phyloP scores from a whole-genome alignment of 2,888 invertebrate species.

The Liopterus haemorrhoidalis region DNA sequence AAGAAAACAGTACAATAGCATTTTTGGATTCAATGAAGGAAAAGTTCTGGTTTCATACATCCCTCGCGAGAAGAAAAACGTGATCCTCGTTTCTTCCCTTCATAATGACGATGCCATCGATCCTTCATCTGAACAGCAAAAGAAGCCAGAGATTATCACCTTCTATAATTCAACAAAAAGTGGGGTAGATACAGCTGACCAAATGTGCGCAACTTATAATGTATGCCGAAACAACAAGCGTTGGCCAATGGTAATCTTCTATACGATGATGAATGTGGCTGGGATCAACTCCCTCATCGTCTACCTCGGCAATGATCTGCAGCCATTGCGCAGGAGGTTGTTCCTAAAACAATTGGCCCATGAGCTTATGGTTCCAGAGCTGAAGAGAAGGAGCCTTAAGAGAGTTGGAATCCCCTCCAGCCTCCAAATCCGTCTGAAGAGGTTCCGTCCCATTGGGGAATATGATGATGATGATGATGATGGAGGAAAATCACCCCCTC shows the following conservation, averaged over 20 bases:
- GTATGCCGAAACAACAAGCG: constrained; percentile 23
- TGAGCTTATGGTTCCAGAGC: constrained; percentile 19
- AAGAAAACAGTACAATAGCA: constrained; percentile 14
- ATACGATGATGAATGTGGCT: constrained; percentile 23
- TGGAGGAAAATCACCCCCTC: background rate
- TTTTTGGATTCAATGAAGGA: constrained; percentile 20
- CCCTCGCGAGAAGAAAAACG: constrained; percentile 14
- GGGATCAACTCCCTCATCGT: constrained; percentile 27
- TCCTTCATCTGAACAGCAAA: constrained; percentile 6
- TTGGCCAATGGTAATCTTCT: constrained; percentile 28
- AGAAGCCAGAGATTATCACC: constrained; percentile 23
- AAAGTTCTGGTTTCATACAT: constrained; percentile 21
- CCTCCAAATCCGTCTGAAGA: constrained; percentile 18
- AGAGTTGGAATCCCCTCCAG: constrained; percentile 12
- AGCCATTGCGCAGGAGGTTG: constrained; percentile 21
- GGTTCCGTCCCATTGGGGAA: constrained; percentile 17
- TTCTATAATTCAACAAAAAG: constrained; percentile 25
- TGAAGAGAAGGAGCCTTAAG: constrained; percentile 19
- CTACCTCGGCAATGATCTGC: constrained; percentile 24
- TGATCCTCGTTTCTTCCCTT: constrained; percentile 17
- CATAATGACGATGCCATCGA: constrained; percentile 14
- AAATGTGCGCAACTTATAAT: constrained; percentile 26
- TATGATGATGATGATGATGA: constrained; percentile 17
- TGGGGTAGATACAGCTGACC: constrained; percentile 24
- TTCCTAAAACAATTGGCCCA: constrained; percentile 26